Evolutionary conservation across 2,888 invertebrate genomes (phyloP).

Genomic region (Lasioglossum pauxillum): DNA sequence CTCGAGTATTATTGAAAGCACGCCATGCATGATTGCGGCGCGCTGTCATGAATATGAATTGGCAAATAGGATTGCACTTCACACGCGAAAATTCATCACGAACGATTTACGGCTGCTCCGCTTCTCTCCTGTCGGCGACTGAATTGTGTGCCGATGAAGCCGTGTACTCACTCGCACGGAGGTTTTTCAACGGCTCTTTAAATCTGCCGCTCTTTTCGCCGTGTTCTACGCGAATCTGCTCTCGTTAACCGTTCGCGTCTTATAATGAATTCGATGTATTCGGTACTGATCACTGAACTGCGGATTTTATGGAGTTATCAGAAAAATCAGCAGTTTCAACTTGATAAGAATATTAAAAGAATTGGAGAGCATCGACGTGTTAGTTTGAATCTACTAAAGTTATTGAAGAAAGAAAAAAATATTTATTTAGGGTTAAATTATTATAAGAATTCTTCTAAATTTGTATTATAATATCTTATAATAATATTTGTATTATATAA

Average conservation of each 20-base stretch:
- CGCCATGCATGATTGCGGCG: constrained; percentile 41
- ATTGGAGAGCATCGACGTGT: too few relatives aligned
- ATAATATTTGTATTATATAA: too few relatives aligned
- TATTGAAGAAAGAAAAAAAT: too few relatives aligned
- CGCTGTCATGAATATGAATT: constrained; percentile 55
- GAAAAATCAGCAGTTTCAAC: too few relatives aligned
- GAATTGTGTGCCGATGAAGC: constrained; percentile 27
- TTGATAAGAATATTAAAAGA: too few relatives aligned
- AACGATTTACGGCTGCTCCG: constrained; percentile 44
- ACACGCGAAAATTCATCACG: constrained; percentile 44
- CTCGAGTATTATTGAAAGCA: constrained; percentile 58
- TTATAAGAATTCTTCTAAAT: too few relatives aligned
- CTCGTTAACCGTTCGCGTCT: background rate
- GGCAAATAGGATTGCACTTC: constrained; percentile 56
- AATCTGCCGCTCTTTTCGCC: background rate
- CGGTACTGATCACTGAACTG: background rate
- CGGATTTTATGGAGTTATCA: too few relatives aligned
- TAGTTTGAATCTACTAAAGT: too few relatives aligned
- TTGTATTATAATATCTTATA: too few relatives aligned
- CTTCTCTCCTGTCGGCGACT: constrained; percentile 29
- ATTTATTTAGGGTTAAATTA: too few relatives aligned
- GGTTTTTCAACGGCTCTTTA: constrained; percentile 18
- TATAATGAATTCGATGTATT: background rate
- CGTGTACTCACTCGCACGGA: background rate
- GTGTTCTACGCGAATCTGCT: background rate